phyloP scores from a whole-genome alignment of 2,113 vertebrate genomes.

The Ovis aries region ARS-UI_Ramb_v3.0 NC_056054.1:169967501-169968000 shows the following conservation, averaged over 20 bases:
- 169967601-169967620: background rate
- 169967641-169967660: background rate
- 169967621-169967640: background rate
- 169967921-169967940: background rate
- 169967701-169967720: background rate
- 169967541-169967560: background rate
- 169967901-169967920: background rate
- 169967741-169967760: background rate
- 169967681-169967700: background rate
- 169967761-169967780: background rate
- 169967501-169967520: background rate
- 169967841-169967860: background rate
- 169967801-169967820: background rate
- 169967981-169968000: background rate
- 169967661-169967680: background rate
- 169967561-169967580: background rate
- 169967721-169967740: too few species aligned
- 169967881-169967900: background rate
- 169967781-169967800: background rate
- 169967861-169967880: background rate
- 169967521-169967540: background rate
- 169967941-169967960: background rate
- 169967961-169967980: background rate
- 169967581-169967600: background rate
- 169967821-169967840: background rate